These are phyloP conservation scores for Dynastes grantii DNA, from an alignment of 2,888 invertebrate genomes.

Conservation along the genomic window DNA sequence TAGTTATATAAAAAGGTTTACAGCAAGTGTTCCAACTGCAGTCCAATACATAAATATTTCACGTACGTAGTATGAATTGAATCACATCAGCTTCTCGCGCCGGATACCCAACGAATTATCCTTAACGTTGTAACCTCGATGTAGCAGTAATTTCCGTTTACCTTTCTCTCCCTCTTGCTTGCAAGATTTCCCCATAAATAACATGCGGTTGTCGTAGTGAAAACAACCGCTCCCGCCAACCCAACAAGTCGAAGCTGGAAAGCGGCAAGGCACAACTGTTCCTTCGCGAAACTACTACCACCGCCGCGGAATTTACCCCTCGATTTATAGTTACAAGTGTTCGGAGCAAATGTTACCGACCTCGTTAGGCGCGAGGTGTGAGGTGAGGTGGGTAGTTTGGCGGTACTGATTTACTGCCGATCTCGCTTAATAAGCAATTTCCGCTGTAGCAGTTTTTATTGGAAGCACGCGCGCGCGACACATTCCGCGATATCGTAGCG, in stretches of 20 bases:
- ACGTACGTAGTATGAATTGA: too few relatives aligned
- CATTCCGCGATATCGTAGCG: too few relatives aligned
- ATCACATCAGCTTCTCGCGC: too few relatives aligned
- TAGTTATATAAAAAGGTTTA: too few relatives aligned
- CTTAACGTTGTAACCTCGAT: too few relatives aligned
- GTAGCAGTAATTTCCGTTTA: too few relatives aligned
- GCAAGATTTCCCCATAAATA: constrained; percentile 14
- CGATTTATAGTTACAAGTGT: constrained; percentile 57
- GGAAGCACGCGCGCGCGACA: too few relatives aligned
- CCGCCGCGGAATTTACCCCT: constrained; percentile 47
- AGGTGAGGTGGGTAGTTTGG: constrained; percentile 9
- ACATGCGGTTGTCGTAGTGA: constrained; percentile 7
- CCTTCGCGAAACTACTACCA: neutral
- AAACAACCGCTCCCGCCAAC: too few relatives aligned
- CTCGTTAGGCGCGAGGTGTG: constrained; percentile 13
- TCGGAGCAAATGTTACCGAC: constrained; percentile 56
- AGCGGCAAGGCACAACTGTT: neutral
- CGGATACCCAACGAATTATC: too few relatives aligned
- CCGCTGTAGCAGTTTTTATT: constrained; percentile 20
- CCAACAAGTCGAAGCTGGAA: too few relatives aligned
- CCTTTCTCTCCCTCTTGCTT: neutral
- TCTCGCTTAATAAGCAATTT: constrained; percentile 50
- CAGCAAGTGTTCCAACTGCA: too few relatives aligned
- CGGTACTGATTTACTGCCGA: constrained; percentile 45
- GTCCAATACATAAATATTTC: too few relatives aligned